A percentile compares a stretch with the other conserved stretches of the same genome.
These are phyloP conservation scores for Zophobas morio DNA, from an alignment of 1,140 invertebrate genomes.

Conservation along the genomic window DNA sequence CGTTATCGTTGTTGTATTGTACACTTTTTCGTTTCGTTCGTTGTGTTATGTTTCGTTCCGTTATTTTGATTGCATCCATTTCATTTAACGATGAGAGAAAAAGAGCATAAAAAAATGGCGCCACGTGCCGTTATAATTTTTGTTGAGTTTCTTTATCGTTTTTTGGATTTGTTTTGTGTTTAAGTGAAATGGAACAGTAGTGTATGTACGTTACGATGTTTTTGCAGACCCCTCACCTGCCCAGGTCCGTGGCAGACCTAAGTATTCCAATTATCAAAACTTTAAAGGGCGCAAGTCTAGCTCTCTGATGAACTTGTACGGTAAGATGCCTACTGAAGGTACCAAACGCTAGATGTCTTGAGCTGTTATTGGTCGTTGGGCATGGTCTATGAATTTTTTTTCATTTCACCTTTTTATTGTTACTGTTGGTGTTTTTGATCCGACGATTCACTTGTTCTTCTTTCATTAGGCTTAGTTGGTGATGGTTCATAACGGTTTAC, in stretches of 20 bases:
- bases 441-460: neutral
- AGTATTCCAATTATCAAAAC: conserved; percentile 88
- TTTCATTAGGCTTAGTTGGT: conserved; percentile 36
- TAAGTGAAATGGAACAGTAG: conserved; percentile 66
- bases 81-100: conserved; percentile 26
- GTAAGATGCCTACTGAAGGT: conserved; percentile 75
- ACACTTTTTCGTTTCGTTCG: neutral
- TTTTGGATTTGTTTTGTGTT: conserved; percentile 31
- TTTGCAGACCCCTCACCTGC: conserved; percentile 76
- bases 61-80: conserved; percentile 39
- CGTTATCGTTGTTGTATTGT: conserved; percentile 40
- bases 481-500: conserved; percentile 37
- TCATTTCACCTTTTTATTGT: conserved; percentile 1
- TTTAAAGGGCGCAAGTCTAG: conserved; percentile 91
- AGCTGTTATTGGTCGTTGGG: conserved; percentile 60
- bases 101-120: conserved; percentile 1
- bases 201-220: conserved; percentile 72
- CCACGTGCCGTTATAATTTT: neutral
- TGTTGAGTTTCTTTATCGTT: conserved; percentile 20
- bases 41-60: conserved; percentile 13
- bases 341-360: conserved; percentile 60
- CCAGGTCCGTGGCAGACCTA: conserved; percentile 83
- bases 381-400: conserved; percentile 52
- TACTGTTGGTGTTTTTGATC: conserved; percentile 15
- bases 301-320: conserved; percentile 94